phyloP scores from a whole-genome alignment of 2,113 vertebrate species.

The Corvus hawaiiensis region DNA sequence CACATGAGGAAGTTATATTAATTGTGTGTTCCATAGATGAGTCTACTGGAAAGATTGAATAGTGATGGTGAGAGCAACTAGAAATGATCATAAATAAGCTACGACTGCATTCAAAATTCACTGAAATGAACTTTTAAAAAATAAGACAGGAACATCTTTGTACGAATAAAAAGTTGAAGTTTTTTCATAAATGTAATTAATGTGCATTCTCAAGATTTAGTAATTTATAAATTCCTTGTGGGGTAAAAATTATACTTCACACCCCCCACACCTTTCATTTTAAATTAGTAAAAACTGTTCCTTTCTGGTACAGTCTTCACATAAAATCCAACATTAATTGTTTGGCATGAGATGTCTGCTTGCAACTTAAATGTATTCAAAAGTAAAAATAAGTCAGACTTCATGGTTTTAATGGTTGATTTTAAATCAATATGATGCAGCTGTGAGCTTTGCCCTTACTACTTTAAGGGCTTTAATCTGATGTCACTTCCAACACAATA shows the following conservation, averaged over 20 bases:
- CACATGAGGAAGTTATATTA: not conserved
- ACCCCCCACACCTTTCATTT: not conserved
- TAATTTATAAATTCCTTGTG: not conserved
- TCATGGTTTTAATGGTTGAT: not conserved
- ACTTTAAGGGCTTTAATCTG: not conserved
- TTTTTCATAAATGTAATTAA: not conserved
- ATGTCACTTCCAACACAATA: not conserved
- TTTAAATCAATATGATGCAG: not conserved
- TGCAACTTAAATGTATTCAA: not conserved
- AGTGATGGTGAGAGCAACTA: not conserved
- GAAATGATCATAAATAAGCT: not conserved
- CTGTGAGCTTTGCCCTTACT: not conserved
- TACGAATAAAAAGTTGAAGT: not conserved
- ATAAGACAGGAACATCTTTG: not conserved
- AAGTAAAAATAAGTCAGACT: not conserved
- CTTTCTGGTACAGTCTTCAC: not conserved
- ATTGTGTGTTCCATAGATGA: not conserved
- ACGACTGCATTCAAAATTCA: not conserved
- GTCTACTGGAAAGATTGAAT: not conserved
- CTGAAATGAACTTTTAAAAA: not conserved
- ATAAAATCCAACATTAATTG: not conserved
- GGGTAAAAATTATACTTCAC: not conserved
- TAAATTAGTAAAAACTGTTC: not conserved
- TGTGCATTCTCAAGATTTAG: not conserved
- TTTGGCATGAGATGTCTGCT: not conserved